phyloP scores from a whole-genome alignment of 2,888 invertebrate species.

The Scaeva pyrastri region DNA sequence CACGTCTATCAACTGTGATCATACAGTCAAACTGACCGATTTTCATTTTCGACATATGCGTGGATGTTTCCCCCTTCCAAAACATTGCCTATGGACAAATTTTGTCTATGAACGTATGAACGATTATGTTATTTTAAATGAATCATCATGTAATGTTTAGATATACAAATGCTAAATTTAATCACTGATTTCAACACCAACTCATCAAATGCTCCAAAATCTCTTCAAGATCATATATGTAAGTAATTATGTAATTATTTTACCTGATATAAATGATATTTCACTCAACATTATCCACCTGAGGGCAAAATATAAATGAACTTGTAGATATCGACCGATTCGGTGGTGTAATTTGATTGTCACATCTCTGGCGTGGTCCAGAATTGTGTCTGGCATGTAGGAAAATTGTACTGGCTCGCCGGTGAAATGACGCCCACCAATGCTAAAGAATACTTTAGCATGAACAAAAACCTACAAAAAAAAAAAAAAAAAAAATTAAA shows the following conservation, averaged over 20 bases:
- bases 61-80: no score
- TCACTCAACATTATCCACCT: constrained; percentile 95
- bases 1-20: no score
- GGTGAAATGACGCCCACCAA: constrained; percentile 89
- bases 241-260: background rate
- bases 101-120: no score
- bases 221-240: no score
- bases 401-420: constrained; percentile 90
- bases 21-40: no score
- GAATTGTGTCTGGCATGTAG: constrained; percentile 89
- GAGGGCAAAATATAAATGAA: constrained; percentile 91
- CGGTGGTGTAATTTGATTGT: constrained; percentile 91
- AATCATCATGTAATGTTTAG: no score
- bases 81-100: no score
- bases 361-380: constrained; percentile 92
- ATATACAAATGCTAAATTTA: no score
- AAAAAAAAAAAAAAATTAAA: constrained; percentile 5
- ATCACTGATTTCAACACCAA: no score
- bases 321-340: constrained; percentile 90
- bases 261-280: constrained; percentile 92
- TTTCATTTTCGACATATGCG: no score
- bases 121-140: no score
- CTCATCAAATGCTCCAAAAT: no score
- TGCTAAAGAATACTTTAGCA: constrained; percentile 91
- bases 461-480: constrained; percentile 89